Evolutionary conservation across 2,797 vertebrate species (phyloP).

Genomic region (Microctenopoma stevenorrisi): DNA sequence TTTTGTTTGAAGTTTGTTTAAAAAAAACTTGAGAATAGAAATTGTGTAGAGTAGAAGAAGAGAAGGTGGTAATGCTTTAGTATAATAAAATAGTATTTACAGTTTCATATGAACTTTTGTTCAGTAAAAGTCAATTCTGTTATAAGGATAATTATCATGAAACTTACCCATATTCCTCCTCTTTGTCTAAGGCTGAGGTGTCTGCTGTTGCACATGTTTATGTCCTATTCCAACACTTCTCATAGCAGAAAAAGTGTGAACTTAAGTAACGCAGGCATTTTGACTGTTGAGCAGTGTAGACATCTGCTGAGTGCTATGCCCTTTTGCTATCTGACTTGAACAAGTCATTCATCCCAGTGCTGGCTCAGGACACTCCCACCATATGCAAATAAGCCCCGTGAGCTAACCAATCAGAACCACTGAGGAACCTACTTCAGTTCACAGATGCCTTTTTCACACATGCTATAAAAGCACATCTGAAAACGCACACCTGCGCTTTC

Average conservation of each 20-base stretch:
- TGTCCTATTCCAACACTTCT: constrained; percentile 70
- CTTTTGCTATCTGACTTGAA: constrained; percentile 80
- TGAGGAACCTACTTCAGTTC: constrained; percentile 51
- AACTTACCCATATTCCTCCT: constrained; percentile 84
- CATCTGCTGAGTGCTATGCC: constrained; percentile 75
- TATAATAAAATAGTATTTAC: constrained; percentile 1
- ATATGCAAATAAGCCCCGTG: constrained; percentile 76
- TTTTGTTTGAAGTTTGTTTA: constrained; percentile 9
- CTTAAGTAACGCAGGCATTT: constrained; percentile 76
- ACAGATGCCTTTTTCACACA: constrained; percentile 55
- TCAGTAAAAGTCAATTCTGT: constrained; percentile 26
- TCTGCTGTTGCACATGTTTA: constrained; percentile 82
- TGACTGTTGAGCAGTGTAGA: constrained; percentile 70
- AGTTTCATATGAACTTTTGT: constrained; percentile 2
- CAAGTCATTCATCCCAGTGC: constrained; percentile 81
- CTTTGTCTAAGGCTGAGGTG: constrained; percentile 70
- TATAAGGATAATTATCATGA: constrained; percentile 35
- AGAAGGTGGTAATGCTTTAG: background rate
- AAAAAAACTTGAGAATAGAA: constrained; percentile 5
- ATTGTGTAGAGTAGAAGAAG: background rate
- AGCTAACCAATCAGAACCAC: constrained; percentile 75
- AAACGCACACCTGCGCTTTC: constrained; percentile 42
- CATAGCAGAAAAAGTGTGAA: constrained; percentile 66
- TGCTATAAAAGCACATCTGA: constrained; percentile 10
- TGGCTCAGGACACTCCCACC: constrained; percentile 80